Percentiles rank a stretch among this genome's conserved stretches.
Conservation (phyloP, 2,113 vertebrate species). For the Cololabis saira region DNA sequence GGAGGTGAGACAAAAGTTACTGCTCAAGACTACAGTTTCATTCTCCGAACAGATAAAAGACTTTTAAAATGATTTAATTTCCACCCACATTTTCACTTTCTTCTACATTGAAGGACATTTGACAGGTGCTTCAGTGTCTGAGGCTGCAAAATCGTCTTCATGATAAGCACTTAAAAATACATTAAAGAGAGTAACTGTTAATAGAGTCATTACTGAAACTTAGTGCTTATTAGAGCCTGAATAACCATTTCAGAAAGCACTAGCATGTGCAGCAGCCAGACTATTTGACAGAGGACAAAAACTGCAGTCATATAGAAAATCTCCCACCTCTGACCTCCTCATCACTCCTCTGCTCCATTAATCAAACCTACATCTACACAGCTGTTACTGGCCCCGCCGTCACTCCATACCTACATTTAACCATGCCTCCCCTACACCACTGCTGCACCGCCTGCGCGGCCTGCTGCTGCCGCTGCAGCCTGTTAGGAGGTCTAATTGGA, state of each 20-base stretch:
- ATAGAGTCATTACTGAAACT: not conserved
- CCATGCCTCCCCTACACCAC: not conserved
- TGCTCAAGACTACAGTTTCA: too few relatives aligned
- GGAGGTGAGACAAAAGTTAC: too few relatives aligned
- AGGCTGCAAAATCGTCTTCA: not conserved
- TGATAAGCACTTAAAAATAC: not conserved
- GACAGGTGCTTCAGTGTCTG: constrained; percentile 9
- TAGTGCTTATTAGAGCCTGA: not conserved
- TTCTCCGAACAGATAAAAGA: constrained; percentile 8
- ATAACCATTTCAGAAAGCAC: too few relatives aligned
- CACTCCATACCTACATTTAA: not conserved
- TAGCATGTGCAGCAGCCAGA: not conserved
- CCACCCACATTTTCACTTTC: not conserved
- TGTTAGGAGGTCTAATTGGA: constrained; percentile 69
- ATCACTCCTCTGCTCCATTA: constrained; percentile 28
- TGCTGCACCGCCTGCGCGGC: constrained; percentile 11
- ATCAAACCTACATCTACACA: constrained; percentile 53
- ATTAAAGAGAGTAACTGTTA: not conserved
- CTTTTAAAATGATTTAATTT: constrained; percentile 16
- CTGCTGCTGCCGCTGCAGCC: constrained; percentile 40
- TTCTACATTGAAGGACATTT: not conserved
- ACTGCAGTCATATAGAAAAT: not conserved
- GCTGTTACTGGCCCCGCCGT: constrained; percentile 42
- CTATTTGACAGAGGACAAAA: not conserved
- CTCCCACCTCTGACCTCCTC: constrained; percentile 11